phyloP scores from a whole-genome alignment of 1,140 invertebrate species.

The Leptopilina clavipes region DNA sequence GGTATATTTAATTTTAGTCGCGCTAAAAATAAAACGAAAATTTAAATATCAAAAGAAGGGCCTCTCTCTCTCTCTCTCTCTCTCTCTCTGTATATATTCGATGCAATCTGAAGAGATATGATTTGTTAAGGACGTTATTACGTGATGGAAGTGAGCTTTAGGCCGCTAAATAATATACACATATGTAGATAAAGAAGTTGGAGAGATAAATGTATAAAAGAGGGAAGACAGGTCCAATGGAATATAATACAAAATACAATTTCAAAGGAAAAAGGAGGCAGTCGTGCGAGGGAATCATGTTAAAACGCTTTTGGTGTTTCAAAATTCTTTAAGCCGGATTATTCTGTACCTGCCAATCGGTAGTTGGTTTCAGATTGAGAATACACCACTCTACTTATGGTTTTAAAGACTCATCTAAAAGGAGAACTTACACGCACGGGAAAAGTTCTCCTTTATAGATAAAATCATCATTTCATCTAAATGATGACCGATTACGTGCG shows the following conservation, averaged over 20 bases:
- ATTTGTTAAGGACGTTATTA: constrained; percentile 9
- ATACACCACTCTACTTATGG: background rate
- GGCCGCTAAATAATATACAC: background rate
- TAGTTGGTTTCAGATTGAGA: constrained; percentile 48
- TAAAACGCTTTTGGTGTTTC: constrained; percentile 72
- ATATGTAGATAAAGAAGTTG: background rate
- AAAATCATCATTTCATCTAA: no score
- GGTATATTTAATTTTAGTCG: no score
- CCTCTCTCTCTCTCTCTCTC: no score
- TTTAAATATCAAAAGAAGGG: no score
- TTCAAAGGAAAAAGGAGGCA: constrained; percentile 47
- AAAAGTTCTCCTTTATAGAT: background rate
- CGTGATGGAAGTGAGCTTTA: constrained; percentile 15
- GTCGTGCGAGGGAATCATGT: constrained; percentile 50
- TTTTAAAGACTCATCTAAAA: constrained; percentile 24
- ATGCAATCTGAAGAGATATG: background rate
- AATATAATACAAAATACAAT: constrained; percentile 35
- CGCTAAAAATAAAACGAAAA: no score
- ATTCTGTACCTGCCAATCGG: constrained; percentile 63
- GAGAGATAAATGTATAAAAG: background rate
- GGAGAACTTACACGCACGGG: constrained; percentile 17
- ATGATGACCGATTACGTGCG: no score
- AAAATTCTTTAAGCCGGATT: constrained; percentile 72
- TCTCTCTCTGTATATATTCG: background rate
- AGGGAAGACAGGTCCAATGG: background rate